Base-by-base conservation (phyloP, 1,140 invertebrate genomes). In the Tetragonula clypearis region DNA sequence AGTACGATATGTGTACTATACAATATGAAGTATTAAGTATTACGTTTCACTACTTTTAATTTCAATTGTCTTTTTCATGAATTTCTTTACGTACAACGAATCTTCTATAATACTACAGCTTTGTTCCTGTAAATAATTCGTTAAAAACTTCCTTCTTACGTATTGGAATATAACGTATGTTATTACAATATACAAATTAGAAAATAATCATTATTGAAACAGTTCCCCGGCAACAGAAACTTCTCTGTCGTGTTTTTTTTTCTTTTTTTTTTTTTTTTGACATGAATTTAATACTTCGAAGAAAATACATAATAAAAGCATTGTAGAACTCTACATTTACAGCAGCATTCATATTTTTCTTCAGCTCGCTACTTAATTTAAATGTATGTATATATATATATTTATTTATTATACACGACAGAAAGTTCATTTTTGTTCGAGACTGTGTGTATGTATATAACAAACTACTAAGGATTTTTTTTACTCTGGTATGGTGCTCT, bases 1-100 rank as follows among this genome's bases (percentile, higher is more conserved):
- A 88, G 77, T 83, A 86, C 85, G 56, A 77, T 86, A 86, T 78
- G 80, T 83, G 30, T 83, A 65, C 66, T 86, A 84, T 83, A 86
- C 81, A 86, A 84, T 84, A 78, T 68, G 53, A 77, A 79, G 82
- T 78, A 69, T 82, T 73, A 76, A 74, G 58, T 80, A 81, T 81
- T 75, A 75, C 23, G 17, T 74, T 81, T 23, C 14, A 17, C 69
- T 85, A 84, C 17, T 72, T 62, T 72, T 80, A 49, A 49, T 49
- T 49, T 74, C 30, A 49, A 11, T 66, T 62, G n/a, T 19, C 30
- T 30, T 26, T 81, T 26, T 58, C 26, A 23, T 21, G 30, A 30
- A 68, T 5, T 53, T 35, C 23, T 19, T 74, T 23, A 56, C 65
- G n/a, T 85, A 85, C 79, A 71, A 83, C 71, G 41, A 55, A 83